phyloP scores from a whole-genome alignment of 37 sponge, comb jelly and placozoan species.

The Aplysina aerophoba region DNA sequence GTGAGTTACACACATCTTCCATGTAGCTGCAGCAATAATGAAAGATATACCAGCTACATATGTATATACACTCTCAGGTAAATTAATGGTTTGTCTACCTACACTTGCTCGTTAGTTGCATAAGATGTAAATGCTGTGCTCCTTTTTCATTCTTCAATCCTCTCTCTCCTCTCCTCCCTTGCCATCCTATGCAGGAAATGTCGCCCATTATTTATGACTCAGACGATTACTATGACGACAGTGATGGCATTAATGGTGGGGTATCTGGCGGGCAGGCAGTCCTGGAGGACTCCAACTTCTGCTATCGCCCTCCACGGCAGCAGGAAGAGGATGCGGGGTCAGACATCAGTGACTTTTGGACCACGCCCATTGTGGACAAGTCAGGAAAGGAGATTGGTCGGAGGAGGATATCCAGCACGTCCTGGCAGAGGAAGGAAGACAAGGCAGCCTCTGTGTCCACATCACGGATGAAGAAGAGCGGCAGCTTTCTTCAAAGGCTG shows the following conservation, averaged over 20 bases:
- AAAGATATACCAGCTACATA: too few species aligned
- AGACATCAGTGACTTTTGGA: constrained; percentile 72
- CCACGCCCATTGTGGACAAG: background rate
- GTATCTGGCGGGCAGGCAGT: background rate
- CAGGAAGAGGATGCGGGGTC: background rate
- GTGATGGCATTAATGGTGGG: constrained; percentile 23
- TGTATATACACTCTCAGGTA: too few species aligned
- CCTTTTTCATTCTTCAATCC: too few species aligned
- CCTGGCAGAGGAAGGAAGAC: constrained; percentile 25
- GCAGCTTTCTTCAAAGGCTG: constrained; percentile 3
- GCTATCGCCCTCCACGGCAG: background rate
- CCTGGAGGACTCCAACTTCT: constrained; percentile 28
- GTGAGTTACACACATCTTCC: constrained; percentile 36
- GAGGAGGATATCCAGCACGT: constrained; percentile 8
- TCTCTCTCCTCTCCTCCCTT: background rate
- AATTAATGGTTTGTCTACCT: too few species aligned
- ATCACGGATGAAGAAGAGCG: constrained; percentile 6
- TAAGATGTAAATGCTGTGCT: too few species aligned
- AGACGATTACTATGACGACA: constrained; percentile 40
- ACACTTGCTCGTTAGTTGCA: too few species aligned
- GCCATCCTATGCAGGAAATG: constrained; percentile 43
- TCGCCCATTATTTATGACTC: constrained; percentile 36
- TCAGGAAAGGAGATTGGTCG: constrained; percentile 1
- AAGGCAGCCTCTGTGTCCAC: too few species aligned
- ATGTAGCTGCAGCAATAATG: too few species aligned